Percentiles rank a stretch among this genome's conserved stretches.
These are phyloP conservation scores for Whitmania pigra DNA, from an alignment of 1,140 invertebrate species.

Conservation along the genomic window DNA sequence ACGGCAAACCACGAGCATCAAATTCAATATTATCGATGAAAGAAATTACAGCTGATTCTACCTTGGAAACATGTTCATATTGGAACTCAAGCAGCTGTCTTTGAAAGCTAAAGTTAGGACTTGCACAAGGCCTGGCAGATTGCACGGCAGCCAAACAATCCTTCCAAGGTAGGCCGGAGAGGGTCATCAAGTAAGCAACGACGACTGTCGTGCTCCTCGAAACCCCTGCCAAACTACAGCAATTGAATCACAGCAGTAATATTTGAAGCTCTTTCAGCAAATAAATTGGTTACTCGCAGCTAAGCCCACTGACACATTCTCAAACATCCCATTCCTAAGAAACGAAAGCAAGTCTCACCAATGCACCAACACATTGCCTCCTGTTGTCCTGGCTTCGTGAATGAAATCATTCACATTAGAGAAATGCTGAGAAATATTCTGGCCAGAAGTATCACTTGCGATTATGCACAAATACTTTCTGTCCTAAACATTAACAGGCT, in stretches of 20 bases:
- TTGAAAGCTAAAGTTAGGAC: slow-evolving; percentile 89
- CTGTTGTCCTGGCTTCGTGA: slow-evolving; percentile 69
- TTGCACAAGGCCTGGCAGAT: slow-evolving; percentile 69
- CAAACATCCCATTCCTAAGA: not conserved
- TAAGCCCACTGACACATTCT: too few relatives aligned
- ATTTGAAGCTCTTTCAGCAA: not conserved
- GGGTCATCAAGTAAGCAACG: slow-evolving; percentile 87
- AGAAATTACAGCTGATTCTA: slow-evolving; percentile 33
- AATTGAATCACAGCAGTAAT: slow-evolving; percentile 10
- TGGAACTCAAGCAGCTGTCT: slow-evolving; percentile 85
- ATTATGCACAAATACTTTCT: slow-evolving; percentile 86
- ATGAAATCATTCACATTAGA: slow-evolving; percentile 88
- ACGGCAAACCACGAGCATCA: too few relatives aligned
- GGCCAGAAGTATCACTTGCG: slow-evolving; percentile 79
- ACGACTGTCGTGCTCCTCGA: slow-evolving; percentile 86
- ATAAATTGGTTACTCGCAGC: not conserved
- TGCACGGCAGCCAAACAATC: slow-evolving; percentile 82
- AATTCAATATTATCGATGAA: not conserved
- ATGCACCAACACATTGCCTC: slow-evolving; percentile 84
- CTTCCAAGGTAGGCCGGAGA: slow-evolving; percentile 75
- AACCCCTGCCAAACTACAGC: slow-evolving; percentile 74
- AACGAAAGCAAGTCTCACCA: slow-evolving; percentile 54
- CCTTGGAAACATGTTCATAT: slow-evolving; percentile 62
- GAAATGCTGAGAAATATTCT: slow-evolving; percentile 85
- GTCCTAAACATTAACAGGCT: slow-evolving; percentile 51